Evolutionary conservation across 1,140 invertebrate genomes (phyloP), one percentile per base, ranked within the genome.

Genomic region (Drosophila lacertosa): DNA sequence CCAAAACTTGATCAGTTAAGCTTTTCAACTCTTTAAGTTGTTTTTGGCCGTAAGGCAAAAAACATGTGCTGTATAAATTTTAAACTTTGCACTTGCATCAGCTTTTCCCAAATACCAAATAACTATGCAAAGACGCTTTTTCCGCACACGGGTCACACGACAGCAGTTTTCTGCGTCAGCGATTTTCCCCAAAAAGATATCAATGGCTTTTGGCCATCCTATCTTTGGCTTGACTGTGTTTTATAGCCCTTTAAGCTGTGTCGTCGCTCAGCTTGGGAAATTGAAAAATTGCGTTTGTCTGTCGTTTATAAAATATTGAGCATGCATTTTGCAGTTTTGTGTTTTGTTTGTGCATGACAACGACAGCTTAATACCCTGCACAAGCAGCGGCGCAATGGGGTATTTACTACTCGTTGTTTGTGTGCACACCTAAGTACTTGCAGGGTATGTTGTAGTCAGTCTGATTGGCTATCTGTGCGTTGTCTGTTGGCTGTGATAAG

Each of bases 231-330:
- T 63, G 60, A 40, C 44, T 62, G 59, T 74, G 33, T 77, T 82
- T 82, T 83, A 83, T 82, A 60, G 74, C 79, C 70, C 62, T 82
- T 83, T 77, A 74, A 83, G 79, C 74, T 74, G 73, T 75, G 58
- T 57, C 65, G 45, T 66, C 63, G 54, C 47, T 13, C 44, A 20
- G 54, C 55, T 79, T 32, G 45, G 35, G 59, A 82, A 83, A 82
- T 83, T 82, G 79, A 83, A 82, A 82, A 82, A 82, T 82, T 83
- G 79, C 74, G 80, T 83, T 82, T 63, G 72, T 77, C 68, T 77
- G 73, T 47, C 48, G 73, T 42, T 67, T 80, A 70, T 82, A 82
- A 82, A 77, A 82, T 82, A 82, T 82, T 74, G 78, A 82, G 64
- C 77, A 82, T 54, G 67, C 62, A 57, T 47, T 55, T 39, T 60